Evolutionary conservation across 2,797 vertebrate species (phyloP), one percentile per base, ranked within the genome.

Genomic region (Sarcophilus harrisii): DNA sequence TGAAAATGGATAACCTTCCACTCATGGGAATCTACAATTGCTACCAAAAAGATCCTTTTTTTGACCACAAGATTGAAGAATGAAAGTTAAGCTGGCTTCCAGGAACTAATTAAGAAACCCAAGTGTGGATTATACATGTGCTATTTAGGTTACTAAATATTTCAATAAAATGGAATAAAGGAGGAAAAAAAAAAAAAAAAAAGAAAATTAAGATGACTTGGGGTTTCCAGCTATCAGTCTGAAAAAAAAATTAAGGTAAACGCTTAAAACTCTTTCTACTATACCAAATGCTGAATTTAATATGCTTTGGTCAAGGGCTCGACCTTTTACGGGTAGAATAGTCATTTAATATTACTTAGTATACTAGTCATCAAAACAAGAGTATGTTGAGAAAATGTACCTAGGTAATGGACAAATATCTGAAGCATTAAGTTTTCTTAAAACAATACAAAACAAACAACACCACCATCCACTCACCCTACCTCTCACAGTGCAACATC

Each of bases 91-190:
- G 90, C 24, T 96, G 38, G 94, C 52, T 98, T 97, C 90, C 28
- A 95, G 97, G 94, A 89, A 96, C 89, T 90, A 96, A 97, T 97
- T 97, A 98, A 94, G 57, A 81, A 96, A 96, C 5, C 66, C 60
- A 96, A 93, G 28, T 29, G 54, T 81, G 57, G 66, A 95, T 94
- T 97, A 95, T 90, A 94, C 58, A 97, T 73, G 58, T 11, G 9
- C 73, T 87, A 96, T 54, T 97, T 49, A 49, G 2, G 49, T 49
- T 49, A 49, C 49, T 49, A 49, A 49, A 49, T 49, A 49, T 49
- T 49, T 49, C 49, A 52, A 95, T 97, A 98, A 97, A 60, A 92
- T 49, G 49, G 49, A 54, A 54, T 54, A 55, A 55, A 55, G 54
- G 54, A 1, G 54, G 54, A 6, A 89, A 81, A 94, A 92, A 30